Conservation (phyloP, 1,140 invertebrate species). For the Zaprionus ghesquierei region DNA sequence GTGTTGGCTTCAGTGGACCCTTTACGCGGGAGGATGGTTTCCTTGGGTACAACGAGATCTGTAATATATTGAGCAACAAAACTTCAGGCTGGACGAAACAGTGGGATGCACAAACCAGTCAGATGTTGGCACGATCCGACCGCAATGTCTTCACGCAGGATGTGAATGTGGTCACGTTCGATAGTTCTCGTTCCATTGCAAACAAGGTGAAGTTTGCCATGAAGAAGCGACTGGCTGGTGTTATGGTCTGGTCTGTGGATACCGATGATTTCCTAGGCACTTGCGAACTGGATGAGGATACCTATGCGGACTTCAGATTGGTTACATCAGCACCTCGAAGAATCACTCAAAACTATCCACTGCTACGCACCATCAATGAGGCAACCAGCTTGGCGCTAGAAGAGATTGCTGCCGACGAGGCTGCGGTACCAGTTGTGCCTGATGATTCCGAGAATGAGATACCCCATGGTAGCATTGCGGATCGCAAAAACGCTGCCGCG, state of each 20-base stretch:
- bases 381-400: constrained; percentile 84
- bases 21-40: constrained; percentile 92
- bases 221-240: constrained; percentile 87
- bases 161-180: constrained; percentile 85
- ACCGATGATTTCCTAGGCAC: constrained; percentile 89
- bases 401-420: constrained; percentile 82
- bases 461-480: constrained; percentile 57
- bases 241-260: constrained; percentile 93
- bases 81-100: constrained; percentile 83
- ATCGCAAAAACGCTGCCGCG: constrained; percentile 53
- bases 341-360: constrained; percentile 84
- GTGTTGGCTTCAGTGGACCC: constrained; percentile 88
- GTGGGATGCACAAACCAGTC: constrained; percentile 85
- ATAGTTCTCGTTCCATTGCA: constrained; percentile 85
- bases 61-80: constrained; percentile 83
- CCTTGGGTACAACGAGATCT: constrained; percentile 92
- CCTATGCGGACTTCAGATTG: constrained; percentile 82
- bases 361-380: constrained; percentile 87
- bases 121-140: constrained; percentile 84
- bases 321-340: constrained; percentile 72
- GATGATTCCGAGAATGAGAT: constrained; percentile 76
- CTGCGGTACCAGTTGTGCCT: constrained; percentile 76
- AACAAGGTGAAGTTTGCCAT: constrained; percentile 86
- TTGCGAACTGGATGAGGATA: constrained; percentile 84
- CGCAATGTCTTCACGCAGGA: constrained; percentile 80